Percentiles rank a stretch among this genome's conserved stretches.
Conservation (phyloP, 2,113 vertebrate species). For the Vidua chalybeata region DNA sequence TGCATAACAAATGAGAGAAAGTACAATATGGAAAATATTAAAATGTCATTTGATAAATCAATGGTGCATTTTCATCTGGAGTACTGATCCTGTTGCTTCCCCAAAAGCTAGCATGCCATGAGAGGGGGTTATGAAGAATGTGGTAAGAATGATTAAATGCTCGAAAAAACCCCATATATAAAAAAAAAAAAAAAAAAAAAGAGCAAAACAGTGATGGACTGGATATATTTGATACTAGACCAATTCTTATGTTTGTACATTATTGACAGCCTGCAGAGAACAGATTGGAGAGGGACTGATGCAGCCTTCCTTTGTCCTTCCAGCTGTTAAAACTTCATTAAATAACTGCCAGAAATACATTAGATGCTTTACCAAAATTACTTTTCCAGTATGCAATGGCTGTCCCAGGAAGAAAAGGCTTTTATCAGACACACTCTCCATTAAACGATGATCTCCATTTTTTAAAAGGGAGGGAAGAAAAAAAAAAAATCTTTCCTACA, state of each 20-base stretch:
- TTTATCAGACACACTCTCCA: slow-evolving; percentile 2
- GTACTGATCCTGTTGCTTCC: neutral
- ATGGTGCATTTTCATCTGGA: neutral
- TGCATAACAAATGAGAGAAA: slow-evolving; percentile 3
- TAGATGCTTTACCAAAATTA: slow-evolving; percentile 39
- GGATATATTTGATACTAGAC: neutral
- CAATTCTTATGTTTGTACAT: neutral
- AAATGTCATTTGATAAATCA: slow-evolving; percentile 19
- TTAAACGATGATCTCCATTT: neutral
- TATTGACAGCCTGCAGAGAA: neutral
- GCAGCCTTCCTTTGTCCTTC: slow-evolving; percentile 2
- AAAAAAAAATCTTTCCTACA: neutral
- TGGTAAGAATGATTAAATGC: neutral
- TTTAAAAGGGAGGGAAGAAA: neutral
- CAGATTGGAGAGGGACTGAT: neutral
- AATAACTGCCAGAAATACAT: slow-evolving; percentile 28
- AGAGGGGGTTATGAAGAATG: neutral
- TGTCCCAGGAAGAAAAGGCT: slow-evolving; percentile 18
- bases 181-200: neutral
- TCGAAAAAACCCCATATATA: neutral
- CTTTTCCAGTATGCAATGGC: slow-evolving; percentile 7
- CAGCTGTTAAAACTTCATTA: slow-evolving; percentile 56
- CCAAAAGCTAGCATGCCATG: neutral
- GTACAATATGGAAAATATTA: slow-evolving; percentile 18
- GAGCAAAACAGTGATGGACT: neutral